Evolutionary conservation across 2,888 invertebrate species (phyloP), one percentile per base, ranked within the genome.

Genomic region (Elmis aenea): DNA sequence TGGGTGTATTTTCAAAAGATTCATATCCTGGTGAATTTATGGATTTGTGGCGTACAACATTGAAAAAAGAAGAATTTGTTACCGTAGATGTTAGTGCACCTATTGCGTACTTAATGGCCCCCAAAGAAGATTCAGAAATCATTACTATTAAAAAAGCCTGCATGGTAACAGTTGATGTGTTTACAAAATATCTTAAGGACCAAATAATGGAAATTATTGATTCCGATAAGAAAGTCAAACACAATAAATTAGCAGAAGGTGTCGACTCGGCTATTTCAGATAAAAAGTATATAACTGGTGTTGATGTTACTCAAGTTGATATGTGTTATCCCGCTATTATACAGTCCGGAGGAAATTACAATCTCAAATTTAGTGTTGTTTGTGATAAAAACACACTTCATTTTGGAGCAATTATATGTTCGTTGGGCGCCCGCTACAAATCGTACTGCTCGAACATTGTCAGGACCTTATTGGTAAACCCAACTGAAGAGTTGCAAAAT

Each of bases 271-370:
- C 94, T 1, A 79, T 95, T 55, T 81, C 83, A n/a, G 93, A 95
- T 64, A 94, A 94, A 61, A 96, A 97, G 69, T 95, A 93, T 67
- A 90, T 96, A 2, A 80, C 85, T 5, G 88, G 89, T 2, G 85
- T 93, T 1, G 95, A 95, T 68, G 79, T 84, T 2, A 79, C 81
- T 13, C 86, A 93, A 64, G 77, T 97, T 2, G 97, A 99, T 59
- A 90, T 94, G 82, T 99, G 97, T 62, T 99, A 97, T 65, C 94
- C 96, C 0, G 91, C 99, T 0, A 99, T 99, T 38, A 92, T 99
- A 57, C 99, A 99, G 66, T 97, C 96, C 18, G 99, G 99, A 5
- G 97, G 96, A n/a, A 83, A 87, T 61, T 99, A 97, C 70, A 89
- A 85, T 59, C 75, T 99, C 26, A 99, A 99, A 69, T 99, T 97